phyloP scores from a whole-genome alignment of 2,113 vertebrate species.

The Megalops atlanticus region DNA sequence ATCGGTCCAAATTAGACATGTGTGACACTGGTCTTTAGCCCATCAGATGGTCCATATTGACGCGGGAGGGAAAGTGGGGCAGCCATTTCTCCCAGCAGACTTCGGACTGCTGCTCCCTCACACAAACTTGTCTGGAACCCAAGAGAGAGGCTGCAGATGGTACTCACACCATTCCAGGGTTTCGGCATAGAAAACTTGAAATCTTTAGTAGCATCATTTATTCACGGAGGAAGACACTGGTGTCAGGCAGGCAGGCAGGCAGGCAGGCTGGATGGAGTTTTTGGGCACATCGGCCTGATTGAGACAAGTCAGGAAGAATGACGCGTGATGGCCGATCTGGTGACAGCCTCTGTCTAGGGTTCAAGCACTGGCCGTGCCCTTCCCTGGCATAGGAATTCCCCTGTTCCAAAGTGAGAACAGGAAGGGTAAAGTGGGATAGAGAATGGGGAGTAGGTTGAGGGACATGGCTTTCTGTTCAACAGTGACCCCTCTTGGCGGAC shows the following conservation, averaged over 20 bases:
- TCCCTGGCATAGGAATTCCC: constrained; percentile 42
- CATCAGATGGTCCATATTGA: constrained; percentile 73
- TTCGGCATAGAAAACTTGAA: constrained; percentile 57
- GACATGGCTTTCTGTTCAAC: constrained; percentile 41
- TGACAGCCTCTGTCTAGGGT: constrained; percentile 50
- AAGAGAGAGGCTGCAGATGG: constrained; percentile 64
- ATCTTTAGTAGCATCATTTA: constrained; percentile 60
- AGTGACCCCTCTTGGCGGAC: constrained; percentile 46
- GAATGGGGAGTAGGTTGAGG: background rate
- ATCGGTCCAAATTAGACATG: constrained; percentile 67
- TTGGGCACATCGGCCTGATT: constrained; percentile 27
- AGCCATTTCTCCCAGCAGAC: constrained; percentile 67
- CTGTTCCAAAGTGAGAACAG: constrained; percentile 34
- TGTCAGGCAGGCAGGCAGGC: background rate
- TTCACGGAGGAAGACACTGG: constrained; percentile 45
- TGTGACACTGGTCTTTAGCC: constrained; percentile 72
- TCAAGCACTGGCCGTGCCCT: constrained; percentile 40
- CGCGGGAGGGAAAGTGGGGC: constrained; percentile 72
- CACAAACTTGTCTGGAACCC: constrained; percentile 42
- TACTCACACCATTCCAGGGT: constrained; percentile 65
- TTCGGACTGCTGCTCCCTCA: constrained; percentile 48
- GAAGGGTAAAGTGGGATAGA: background rate
- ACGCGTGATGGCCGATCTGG: constrained; percentile 43
- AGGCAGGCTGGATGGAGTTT: constrained; percentile 17
- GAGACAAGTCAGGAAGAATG: constrained; percentile 17